phyloP scores from a whole-genome alignment of 2,797 vertebrate species.

The Tachyglossus aculeatus region DNA sequence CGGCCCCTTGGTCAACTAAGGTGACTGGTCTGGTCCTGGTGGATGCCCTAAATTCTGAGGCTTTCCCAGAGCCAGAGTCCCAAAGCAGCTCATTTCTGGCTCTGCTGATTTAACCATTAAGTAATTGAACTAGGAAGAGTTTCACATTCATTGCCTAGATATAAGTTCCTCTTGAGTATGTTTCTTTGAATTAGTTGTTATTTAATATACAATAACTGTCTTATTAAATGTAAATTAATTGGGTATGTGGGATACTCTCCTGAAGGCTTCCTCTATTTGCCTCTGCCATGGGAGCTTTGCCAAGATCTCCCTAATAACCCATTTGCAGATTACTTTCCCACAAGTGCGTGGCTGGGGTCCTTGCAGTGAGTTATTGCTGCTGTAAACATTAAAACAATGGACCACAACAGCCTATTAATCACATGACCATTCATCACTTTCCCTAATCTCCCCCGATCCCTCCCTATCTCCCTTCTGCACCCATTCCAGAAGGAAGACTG shows the following conservation, averaged over 20 bases:
- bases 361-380: accelerated
- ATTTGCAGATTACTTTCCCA: background rate
- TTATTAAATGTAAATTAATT: constrained; percentile 72
- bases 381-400: background rate
- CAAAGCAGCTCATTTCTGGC: no score
- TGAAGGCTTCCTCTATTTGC: constrained; percentile 26
- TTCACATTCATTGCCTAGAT: constrained; percentile 61
- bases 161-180: constrained; percentile 69
- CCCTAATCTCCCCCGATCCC: no score
- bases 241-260: constrained; percentile 51
- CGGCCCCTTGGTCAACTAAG: no score
- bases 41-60: no score
- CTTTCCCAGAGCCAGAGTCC: no score
- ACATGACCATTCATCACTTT: background rate
- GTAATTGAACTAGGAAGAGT: no score
- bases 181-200: constrained; percentile 67
- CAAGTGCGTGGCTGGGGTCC: accelerated
- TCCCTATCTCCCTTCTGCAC: background rate
- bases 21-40: no score
- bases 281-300: background rate
- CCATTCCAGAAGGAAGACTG: background rate
- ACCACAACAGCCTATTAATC: background rate
- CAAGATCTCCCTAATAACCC: constrained; percentile 8
- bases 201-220: constrained; percentile 74
- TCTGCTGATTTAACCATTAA: no score